Base-by-base conservation (phyloP, 1,140 invertebrate species). In the Atta colombica region DNA sequence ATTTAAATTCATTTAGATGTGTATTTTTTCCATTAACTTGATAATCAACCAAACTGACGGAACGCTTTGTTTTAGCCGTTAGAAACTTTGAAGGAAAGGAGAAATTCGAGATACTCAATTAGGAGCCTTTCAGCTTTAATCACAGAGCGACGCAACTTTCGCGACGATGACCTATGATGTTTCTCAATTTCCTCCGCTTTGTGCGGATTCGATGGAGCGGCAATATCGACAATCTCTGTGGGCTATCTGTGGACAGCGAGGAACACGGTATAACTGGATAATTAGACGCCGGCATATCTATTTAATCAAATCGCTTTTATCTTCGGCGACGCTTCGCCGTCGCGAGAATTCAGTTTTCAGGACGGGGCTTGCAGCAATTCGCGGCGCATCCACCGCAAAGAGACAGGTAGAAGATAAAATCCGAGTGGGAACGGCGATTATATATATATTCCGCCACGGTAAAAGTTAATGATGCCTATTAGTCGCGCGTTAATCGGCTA, bases 391-490 rank as follows among this genome's bases (percentile, higher is more conserved):
- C 55, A 31, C 21, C 14, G 25, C n/a, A 16, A 25, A 61, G 74
- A n/a, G 77, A 80, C 80, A 49, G 39, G 55, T 51, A 55, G 58
- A 51, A 21, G 45, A 74, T 69, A 82, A 60, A 53, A 21, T 1
- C 68, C 18, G 72, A 66, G 60, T 68, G 68, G n/a, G 68, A 78
- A 61, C 84, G 85, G 35, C 88, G 90, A 92, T 92, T 88, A 87
- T 21, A 21, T 21, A 21, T 21, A 21, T 71, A 87, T 87, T 85
- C 63, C 35, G 87, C 60, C 77, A 25, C 68, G 74, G 89, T 58
- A 84, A 92, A 90, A 91, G 87, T 91, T 91, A 90, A 92, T 89
- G 87, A 89, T 88, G 81, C 77, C 82, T 85, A 92, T 92, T 92
- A 92, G 92, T 89, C 87, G 86, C 68, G 88, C 78, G 89, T 92